Evolutionary conservation across 2,113 vertebrate species (phyloP), one percentile per base, ranked within the genome.

Genomic region (Brachionichthys hirsutus): DNA sequence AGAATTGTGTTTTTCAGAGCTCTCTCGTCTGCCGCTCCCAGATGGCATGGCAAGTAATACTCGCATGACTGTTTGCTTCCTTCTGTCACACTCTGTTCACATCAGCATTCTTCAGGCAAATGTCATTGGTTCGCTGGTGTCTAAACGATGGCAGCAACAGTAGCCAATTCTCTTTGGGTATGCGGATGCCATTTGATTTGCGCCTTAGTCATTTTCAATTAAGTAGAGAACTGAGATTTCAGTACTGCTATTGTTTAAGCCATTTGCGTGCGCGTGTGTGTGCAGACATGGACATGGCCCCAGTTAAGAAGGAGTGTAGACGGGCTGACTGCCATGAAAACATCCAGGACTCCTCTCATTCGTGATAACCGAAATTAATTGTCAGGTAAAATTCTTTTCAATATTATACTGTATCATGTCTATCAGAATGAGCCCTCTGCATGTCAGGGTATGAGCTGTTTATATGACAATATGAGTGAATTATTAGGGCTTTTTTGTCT

Each of bases 41-140:
- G 44, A 75, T 64, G 53, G 75, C 54, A 73, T 42, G 73, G 83
- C 64, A 84, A 86, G 85, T 84, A 80, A 83, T 46, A 14, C 68
- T 71, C 30, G 11, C 75, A 73, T 87, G 81, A 65, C 74, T 71
- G 58, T 55, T 73, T 86, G 63, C 63, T 71, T 77, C 62, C 53
- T 16, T 73, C 57, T 63, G 41, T 55, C 45, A 52, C 63, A 57
- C 45, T 60, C 62, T 75, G 75, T 71, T 74, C 17, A 63, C 73
- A 24, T 82, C 77, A 69, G 72, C 84, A 83, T 88, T 84, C 79
- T 73, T 61, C 13, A 22, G 46, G 17, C 30, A 13, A 47, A 46
- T 22, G 45, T 82, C 75, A 83, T 30, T 46, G 16, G 19, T 52
- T 82, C 71, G 80, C 20, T 49, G 16, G 19, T 52, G 48, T 52